Base-by-base conservation (phyloP, 2,797 vertebrate genomes). In the Carduelis carduelis region DNA sequence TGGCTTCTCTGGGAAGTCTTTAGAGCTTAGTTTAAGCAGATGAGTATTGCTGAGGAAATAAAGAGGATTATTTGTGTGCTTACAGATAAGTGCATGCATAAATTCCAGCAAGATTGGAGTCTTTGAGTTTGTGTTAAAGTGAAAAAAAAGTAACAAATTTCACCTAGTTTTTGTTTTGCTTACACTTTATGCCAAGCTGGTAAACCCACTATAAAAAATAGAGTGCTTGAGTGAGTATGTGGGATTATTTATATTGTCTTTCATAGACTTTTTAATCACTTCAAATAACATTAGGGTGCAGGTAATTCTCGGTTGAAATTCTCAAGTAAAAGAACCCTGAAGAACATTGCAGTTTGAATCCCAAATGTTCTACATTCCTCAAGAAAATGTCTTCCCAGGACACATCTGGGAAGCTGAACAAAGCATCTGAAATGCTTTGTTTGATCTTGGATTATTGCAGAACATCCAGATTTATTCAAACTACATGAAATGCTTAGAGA, bases 371-470 rank as follows among this genome's bases (percentile, higher is more conserved):
- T 52, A 26, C 32, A 89, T 94, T 93, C 68, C 16, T 44, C 70
- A 94, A 92, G 56, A 77, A 96, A 97, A 97, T 90, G 34, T 87
- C 68, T 97, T 97, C 94, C 93, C 65, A 84, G 92, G 79, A 81
- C 91, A 97, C 89, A 96, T 95, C 85, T 95, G 84, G 59, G 61
- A 92, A 41, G 14, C 39, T 41, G 39, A 41, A 41, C 39, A 41
- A 41, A 41, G 39, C 39, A 41, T 41, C 39, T 55, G 78, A 87
- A 94, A 65, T 95, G 68, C 78, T 97, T 96, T 97, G 90, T 97
- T 97, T 95, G 93, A 97, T 97, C 94, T 91, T 91, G 66, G 76
- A 91, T 96, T 95, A 89, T 87, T 89, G 82, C 83, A 89, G 84
- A 96, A 82, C 77, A 91, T 83, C 53, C 77, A 84, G 85, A 78